phyloP scores from a whole-genome alignment of 2,113 vertebrate genomes.

The Salvelinus sp. region DNA sequence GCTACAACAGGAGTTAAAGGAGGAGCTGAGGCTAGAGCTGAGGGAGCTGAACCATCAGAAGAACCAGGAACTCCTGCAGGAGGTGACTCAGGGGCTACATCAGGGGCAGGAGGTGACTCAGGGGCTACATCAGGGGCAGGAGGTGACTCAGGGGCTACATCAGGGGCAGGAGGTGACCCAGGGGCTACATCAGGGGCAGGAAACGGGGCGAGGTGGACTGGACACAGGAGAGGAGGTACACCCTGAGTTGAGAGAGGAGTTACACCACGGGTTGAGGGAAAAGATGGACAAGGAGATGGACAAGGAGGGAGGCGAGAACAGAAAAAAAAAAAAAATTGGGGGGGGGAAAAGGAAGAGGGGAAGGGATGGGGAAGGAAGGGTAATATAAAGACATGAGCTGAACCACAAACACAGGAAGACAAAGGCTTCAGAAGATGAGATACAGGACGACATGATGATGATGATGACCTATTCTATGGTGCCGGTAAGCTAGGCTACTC shows the following conservation, averaged over 20 bases:
- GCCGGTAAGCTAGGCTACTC: conserved; percentile 78
- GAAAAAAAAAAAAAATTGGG: no score
- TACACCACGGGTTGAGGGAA: conserved; percentile 10
- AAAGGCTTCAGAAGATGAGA: conserved; percentile 68
- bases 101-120: conserved; percentile 22
- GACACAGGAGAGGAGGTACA: conserved; percentile 20
- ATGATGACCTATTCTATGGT: conserved; percentile 95
- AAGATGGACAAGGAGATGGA: conserved; percentile 17
- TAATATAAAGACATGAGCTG: conserved; percentile 57
- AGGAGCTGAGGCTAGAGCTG: conserved; percentile 42
- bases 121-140: conserved; percentile 13
- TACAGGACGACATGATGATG: conserved; percentile 84
- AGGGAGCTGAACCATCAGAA: conserved; percentile 6
- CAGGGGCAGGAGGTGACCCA: background rate
- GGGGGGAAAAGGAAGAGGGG: conserved; percentile 60
- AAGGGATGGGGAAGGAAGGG: conserved; percentile 60
- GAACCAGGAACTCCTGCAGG: background rate
- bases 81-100: background rate
- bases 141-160: conserved; percentile 7
- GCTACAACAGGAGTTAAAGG: conserved; percentile 28
- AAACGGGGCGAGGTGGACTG: conserved; percentile 49
- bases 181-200: conserved; percentile 22
- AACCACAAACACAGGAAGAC: conserved; percentile 54
- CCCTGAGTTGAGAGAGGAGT: background rate
- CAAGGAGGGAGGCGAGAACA: no score